Conservation (phyloP, 2,888 invertebrate species). For the Sicus ferrugineus region DNA sequence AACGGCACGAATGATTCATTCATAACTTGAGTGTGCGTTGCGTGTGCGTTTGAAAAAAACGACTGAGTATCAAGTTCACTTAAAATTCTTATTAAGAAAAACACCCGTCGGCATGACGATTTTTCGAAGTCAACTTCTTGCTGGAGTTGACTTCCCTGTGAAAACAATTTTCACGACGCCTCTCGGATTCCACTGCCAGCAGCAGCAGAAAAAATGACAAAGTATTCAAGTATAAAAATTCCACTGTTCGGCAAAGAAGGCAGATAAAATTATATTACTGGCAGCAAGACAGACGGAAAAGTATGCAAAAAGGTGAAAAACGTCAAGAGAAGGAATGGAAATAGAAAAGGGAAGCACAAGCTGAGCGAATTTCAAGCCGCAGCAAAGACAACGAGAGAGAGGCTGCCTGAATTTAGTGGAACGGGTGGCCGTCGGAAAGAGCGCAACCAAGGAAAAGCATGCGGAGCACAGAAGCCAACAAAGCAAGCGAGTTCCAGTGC, state of each 20-base stretch:
- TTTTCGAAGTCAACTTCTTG: no score
- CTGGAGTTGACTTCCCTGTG: background rate
- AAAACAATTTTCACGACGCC: no score
- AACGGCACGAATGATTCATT: background rate
- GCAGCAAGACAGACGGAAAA: background rate
- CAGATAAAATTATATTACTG: background rate
- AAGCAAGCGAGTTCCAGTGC: background rate
- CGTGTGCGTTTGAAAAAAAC: no score
- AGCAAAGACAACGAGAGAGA: background rate
- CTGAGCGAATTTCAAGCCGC: background rate
- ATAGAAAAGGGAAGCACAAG: background rate
- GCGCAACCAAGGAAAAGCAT: background rate
- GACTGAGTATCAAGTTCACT: background rate
- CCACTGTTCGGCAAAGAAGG: slow-evolving; percentile 15
- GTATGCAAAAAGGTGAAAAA: slow-evolving; percentile 7
- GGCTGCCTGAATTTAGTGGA: background rate
- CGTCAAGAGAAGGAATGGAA: background rate
- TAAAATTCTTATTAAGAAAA: no score
- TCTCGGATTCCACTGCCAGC: background rate
- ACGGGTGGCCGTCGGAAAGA: no score
- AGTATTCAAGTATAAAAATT: slow-evolving; percentile 35
- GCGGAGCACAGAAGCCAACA: slow-evolving; percentile 8
- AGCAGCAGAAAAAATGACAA: slow-evolving; percentile 31
- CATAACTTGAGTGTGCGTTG: no score
- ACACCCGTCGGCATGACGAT: no score